Evolutionary conservation across 2,797 vertebrate species (phyloP).

Genomic region (Scomberomorus guttatus): DNA sequence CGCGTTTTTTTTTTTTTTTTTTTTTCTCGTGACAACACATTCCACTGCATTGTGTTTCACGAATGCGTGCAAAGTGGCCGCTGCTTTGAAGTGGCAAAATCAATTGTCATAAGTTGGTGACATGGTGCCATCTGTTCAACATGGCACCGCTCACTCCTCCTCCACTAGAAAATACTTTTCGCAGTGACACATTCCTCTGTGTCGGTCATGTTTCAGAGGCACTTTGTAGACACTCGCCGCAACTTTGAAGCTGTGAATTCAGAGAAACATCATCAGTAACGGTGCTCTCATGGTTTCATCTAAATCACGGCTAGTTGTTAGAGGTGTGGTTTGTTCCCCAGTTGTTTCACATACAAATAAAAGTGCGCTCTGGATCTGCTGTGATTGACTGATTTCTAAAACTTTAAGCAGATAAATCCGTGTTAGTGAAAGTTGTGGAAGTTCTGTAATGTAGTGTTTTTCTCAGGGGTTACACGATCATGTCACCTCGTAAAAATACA

Average conservation of each 20-base stretch:
- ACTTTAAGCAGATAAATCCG: too few species aligned
- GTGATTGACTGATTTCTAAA: not conserved
- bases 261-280: not conserved
- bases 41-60: constrained; percentile 31
- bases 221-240: not conserved
- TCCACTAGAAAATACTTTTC: not conserved
- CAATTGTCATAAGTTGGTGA: not conserved
- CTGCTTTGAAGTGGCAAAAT: constrained; percentile 42
- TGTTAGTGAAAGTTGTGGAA: too few species aligned
- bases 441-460: too few species aligned
- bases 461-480: too few species aligned
- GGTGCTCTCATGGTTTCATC: not conserved
- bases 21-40: not conserved
- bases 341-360: too few species aligned
- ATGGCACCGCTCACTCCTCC: constrained; percentile 15
- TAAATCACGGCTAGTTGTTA: not conserved
- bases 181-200: constrained; percentile 29
- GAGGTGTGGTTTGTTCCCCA: not conserved
- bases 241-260: not conserved
- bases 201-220: constrained; percentile 20
- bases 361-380: not conserved
- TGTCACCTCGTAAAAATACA: too few species aligned
- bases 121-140: not conserved
- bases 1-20: not conserved
- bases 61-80: not conserved